Conservation (phyloP, 1,140 invertebrate species). For the Caenorhabditis latens region DNA sequence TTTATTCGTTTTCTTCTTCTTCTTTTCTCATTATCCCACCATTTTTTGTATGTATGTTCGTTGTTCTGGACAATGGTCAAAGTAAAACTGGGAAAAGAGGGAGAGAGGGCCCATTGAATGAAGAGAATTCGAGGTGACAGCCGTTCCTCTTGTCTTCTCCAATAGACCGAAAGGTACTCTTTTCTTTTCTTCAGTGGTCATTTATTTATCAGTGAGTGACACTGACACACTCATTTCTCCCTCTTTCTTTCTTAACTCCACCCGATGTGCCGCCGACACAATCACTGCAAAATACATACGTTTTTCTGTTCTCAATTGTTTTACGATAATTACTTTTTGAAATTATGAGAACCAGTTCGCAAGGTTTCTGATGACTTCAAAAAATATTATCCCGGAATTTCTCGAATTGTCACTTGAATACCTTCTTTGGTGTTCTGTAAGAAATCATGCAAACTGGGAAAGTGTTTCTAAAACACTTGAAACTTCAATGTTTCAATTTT, state of each 20-base stretch:
- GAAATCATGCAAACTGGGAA: no score
- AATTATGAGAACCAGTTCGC: not conserved
- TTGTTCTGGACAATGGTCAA: conserved; percentile 49
- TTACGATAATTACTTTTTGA: conserved; percentile 10
- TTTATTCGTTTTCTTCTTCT: not conserved
- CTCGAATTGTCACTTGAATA: no score
- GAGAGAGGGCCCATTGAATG: conserved; percentile 12
- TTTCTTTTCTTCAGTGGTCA: conserved; percentile 52
- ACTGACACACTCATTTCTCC: conserved; percentile 32
- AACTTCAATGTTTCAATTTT: no score
- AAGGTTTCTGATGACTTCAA: not conserved
- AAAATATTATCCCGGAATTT: no score
- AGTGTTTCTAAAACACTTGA: no score
- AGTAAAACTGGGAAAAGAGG: conserved; percentile 15
- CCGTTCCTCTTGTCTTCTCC: conserved; percentile 35
- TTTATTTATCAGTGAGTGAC: conserved; percentile 55
- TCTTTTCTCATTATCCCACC: not conserved
- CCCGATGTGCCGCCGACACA: conserved; percentile 39
- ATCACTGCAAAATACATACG: conserved; percentile 44
- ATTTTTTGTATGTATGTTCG: conserved; percentile 21
- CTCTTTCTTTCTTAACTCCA: conserved; percentile 35
- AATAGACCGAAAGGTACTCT: not conserved
- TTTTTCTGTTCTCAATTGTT: conserved; percentile 22
- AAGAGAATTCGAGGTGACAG: conserved; percentile 53
- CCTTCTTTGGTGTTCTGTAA: no score